Base-by-base conservation (phyloP, 1,140 invertebrate species). In the Ips typographus region DNA sequence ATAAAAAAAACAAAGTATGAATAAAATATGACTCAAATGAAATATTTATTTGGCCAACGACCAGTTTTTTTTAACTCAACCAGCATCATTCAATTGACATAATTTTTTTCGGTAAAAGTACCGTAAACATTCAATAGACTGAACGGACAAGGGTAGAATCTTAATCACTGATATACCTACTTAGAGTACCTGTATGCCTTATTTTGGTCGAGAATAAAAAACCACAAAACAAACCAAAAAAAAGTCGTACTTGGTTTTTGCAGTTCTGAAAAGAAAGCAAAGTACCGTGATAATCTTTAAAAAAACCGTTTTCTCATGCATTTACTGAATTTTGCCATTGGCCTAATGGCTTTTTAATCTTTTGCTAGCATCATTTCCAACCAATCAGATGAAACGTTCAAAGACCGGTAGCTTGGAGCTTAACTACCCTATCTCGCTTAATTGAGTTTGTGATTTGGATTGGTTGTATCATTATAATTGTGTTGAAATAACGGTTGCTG, bases 321-420 rank as follows among this genome's bases (percentile, higher is more conserved):
- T 36, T 55, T 55, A 55, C n/a, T 22, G n/a, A 55, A 38, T 37
- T 5, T 55, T 22, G 37, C 52, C 52, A 55, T 55, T 55, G 52
- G 37, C 37, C 37, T 55, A 55, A 55, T 38, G n/a, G 6, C 37
- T 5, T 6, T 36, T 55, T 55, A 55, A 36, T 55, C n/a, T 55
- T n/a, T 36, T 5, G 37, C 5, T 22, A 37, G 2, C 37, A 38
- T 55, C 37, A 55, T 55, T 55, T 55, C 37, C 8, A 55, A 55
- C n/a, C 52, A 55, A 36, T 38, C n/a, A 38, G n/a, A 55, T 36
- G 37, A 55, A 55, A 55, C 37, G 7, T 55, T 22, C 52, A 55
- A 55, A 55, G 2, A 55, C 52, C n/a, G 37, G 52, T 55, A 55
- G 52, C 52, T 38, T 55, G 52, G 37, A 55, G 37, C 37, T 7